These are phyloP conservation scores for Branchipolynoe longqiensis DNA, from an alignment of 2,888 invertebrate genomes.

Conservation along the genomic window DNA sequence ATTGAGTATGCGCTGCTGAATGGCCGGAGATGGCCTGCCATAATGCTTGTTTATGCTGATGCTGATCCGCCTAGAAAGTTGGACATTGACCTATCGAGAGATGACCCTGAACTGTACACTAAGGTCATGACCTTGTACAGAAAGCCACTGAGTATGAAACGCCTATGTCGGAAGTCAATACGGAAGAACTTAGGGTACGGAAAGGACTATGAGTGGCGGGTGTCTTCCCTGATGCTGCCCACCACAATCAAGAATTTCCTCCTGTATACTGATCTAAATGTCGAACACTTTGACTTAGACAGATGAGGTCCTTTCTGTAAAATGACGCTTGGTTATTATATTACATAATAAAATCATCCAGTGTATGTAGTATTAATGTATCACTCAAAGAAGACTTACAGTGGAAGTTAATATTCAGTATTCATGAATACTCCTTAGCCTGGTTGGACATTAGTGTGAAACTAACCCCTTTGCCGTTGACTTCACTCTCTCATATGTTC, in stretches of 20 bases:
- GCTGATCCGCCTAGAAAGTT: not conserved
- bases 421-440: too few species aligned
- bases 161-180: slow-evolving; percentile 33
- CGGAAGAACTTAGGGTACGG: slow-evolving; percentile 22
- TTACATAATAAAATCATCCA: too few species aligned
- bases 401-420: too few species aligned
- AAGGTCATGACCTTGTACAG: not conserved
- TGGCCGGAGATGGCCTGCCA: not conserved
- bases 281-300: too few species aligned
- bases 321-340: too few species aligned
- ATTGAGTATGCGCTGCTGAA: slow-evolving; percentile 39
- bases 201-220: not conserved
- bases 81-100: slow-evolving; percentile 12
- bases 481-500: too few species aligned
- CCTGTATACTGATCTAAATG: too few species aligned
- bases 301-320: too few species aligned
- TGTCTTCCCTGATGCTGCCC: not conserved
- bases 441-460: too few species aligned
- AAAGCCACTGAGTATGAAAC: slow-evolving; percentile 5
- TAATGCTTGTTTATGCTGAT: slow-evolving; percentile 16
- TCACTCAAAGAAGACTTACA: too few species aligned
- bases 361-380: too few species aligned
- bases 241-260: slow-evolving; percentile 16
- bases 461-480: too few species aligned
- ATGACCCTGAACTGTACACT: not conserved